Evolutionary conservation across 2,888 invertebrate genomes (phyloP), one percentile per base, ranked within the genome.

Genomic region (Epistrophella euchroma): DNA sequence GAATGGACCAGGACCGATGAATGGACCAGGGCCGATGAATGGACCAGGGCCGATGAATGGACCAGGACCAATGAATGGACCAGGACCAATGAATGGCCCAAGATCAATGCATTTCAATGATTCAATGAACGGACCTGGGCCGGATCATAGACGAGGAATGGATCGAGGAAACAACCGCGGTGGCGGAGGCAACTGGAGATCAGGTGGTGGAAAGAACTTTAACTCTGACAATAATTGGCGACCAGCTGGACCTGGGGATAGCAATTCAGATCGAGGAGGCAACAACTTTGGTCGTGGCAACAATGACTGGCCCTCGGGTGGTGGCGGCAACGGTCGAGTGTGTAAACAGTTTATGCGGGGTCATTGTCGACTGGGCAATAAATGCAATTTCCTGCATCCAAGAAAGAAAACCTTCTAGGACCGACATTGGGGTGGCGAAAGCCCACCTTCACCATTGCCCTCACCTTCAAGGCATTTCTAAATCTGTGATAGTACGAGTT

Each of bases 311-410:
- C 84, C 83, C 50, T 89, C 81, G 19, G 90, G 90, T 60, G 85
- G 87, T 56, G 92, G 93, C 60, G 86, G 88, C 52, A 89, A 88
- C 58, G 90, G 88, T 89, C 92, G 94, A 64, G 93, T 95, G 15
- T 97, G 97, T 91, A 95, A 96, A 91, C 96, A 96, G 91, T 96
- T 96, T 90, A 95, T 96, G 91, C 95, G 96, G 89, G 97, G 97
- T 0, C 96, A 95, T 84, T 98, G 98, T 93, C 94, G 96, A 68
- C 95, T 96, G 90, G 97, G 96, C 74, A 96, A 96, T 89, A 95
- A 95, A 89, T 98, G 98, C 92, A 95, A 95, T 72, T 98, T 96
- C 92, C 93, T 97, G 88, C 98, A 98, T 93, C 96, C 96, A 4
- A 91, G 91, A 76, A 90, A 90, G 64, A 91, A 91, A 83, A 89